Percentiles rank a stretch among this genome's conserved stretches.
Evolutionary conservation across 2,113 vertebrate genomes (phyloP).

Genomic region (Zapornia atra): DNA sequence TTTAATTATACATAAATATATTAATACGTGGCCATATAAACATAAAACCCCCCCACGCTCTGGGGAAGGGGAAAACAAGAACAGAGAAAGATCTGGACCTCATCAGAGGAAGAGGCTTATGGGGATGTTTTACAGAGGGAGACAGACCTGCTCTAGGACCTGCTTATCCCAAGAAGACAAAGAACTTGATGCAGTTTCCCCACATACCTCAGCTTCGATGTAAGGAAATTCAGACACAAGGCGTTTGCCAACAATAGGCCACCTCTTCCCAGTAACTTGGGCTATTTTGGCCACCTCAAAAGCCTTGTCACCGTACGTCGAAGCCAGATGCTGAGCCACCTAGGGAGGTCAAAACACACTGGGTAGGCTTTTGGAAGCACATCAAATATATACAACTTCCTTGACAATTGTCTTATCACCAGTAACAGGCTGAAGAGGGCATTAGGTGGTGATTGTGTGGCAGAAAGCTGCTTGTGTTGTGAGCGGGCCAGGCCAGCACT

Average conservation of each 20-base stretch:
- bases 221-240: constrained; percentile 97
- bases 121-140: background rate
- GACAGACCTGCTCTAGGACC: background rate
- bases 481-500: constrained; percentile 52
- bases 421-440: background rate
- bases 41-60: background rate
- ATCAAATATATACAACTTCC: background rate
- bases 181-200: rapidly evolving
- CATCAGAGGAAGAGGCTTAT: background rate
- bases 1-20: background rate
- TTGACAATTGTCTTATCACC: background rate
- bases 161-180: background rate
- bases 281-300: constrained; percentile 90
- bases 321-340: constrained; percentile 88
- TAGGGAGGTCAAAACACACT: constrained; percentile 55
- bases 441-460: constrained; percentile 1
- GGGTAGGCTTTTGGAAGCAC: background rate
- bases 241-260: constrained; percentile 94
- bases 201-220: constrained; percentile 92
- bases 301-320: constrained; percentile 83
- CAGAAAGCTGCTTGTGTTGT: background rate
- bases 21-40: rapidly evolving
- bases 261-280: constrained; percentile 88
- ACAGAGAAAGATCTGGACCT: background rate
- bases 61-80: background rate